Evolutionary conservation across 2,797 vertebrate species (phyloP).

Genomic region (Myotis pilosus): DNA sequence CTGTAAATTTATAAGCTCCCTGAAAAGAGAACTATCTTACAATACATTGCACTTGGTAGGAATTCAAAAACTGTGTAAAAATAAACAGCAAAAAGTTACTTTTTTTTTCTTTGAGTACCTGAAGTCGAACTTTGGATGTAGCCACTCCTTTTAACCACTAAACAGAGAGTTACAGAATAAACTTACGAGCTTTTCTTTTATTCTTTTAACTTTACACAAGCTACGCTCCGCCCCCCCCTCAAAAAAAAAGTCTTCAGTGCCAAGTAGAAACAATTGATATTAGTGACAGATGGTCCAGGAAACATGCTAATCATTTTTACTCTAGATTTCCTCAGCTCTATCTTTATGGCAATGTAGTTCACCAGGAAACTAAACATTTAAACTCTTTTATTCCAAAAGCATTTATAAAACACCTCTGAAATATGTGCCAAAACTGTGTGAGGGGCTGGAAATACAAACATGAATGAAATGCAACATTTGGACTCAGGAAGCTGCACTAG

Average conservation of each 20-base stretch:
- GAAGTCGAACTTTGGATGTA: neutral
- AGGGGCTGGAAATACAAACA: neutral
- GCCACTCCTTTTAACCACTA: neutral
- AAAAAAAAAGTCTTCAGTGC: neutral
- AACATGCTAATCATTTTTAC: constrained; percentile 32
- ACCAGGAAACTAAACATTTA: constrained; percentile 44
- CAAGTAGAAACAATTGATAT: constrained; percentile 55
- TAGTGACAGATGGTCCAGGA: constrained; percentile 50
- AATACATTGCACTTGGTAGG: neutral
- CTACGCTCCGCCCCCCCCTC: neutral
- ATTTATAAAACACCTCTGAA: constrained; percentile 17
- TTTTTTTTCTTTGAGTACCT: neutral
- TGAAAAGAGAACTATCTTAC: neutral
- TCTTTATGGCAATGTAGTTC: constrained; percentile 12
- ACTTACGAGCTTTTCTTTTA: neutral
- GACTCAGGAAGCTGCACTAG: neutral
- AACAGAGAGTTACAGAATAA: constrained; percentile 11
- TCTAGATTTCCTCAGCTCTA: constrained; percentile 46
- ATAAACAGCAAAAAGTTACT: neutral
- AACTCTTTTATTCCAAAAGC: constrained; percentile 35
- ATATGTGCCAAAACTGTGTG: neutral
- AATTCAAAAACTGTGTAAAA: neutral
- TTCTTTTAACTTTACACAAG: constrained; percentile 28
- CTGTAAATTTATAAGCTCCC: neutral
- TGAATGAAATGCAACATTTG: neutral